Evolutionary conservation across 2,797 vertebrate genomes (phyloP).

Genomic region (Amazona ochrocephala): DNA sequence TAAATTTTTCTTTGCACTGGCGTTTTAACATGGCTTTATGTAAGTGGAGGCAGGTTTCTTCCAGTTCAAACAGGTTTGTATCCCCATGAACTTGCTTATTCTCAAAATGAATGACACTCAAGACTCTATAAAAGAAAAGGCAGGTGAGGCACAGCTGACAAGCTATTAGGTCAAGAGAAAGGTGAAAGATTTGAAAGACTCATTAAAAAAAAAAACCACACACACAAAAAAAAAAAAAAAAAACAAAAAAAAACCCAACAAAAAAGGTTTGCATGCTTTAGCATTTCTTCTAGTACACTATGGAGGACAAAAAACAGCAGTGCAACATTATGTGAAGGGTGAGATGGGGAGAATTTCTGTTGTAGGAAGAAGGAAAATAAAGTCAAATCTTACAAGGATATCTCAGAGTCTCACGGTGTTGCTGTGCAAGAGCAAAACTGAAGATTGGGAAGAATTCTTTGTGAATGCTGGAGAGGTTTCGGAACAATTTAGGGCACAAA

Average conservation of each 20-base stretch:
- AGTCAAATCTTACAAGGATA: slow-evolving; percentile 7
- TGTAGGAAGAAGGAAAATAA: background rate
- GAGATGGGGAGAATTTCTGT: background rate
- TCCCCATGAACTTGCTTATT: slow-evolving; percentile 44
- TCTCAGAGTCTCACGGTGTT: background rate
- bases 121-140: background rate
- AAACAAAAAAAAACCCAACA: background rate
- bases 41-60: slow-evolving; percentile 24
- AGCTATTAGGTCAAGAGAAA: slow-evolving; percentile 32
- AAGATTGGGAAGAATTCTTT: background rate
- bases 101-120: slow-evolving; percentile 56
- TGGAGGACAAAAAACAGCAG: background rate
- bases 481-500: background rate
- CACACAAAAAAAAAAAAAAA: background rate
- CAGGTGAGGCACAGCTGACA: background rate
- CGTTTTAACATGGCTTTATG: slow-evolving; percentile 3
- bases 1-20: background rate
- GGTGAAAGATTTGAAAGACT: slow-evolving; percentile 56
- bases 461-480: background rate
- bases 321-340: slow-evolving; percentile 26
- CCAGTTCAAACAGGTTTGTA: slow-evolving; percentile 30
- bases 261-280: slow-evolving; percentile 17
- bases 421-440: background rate
- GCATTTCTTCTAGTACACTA: background rate
- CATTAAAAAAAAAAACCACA: slow-evolving; percentile 22